phyloP scores from a whole-genome alignment of 2,888 invertebrate species.

The Tipula lateralis region DNA sequence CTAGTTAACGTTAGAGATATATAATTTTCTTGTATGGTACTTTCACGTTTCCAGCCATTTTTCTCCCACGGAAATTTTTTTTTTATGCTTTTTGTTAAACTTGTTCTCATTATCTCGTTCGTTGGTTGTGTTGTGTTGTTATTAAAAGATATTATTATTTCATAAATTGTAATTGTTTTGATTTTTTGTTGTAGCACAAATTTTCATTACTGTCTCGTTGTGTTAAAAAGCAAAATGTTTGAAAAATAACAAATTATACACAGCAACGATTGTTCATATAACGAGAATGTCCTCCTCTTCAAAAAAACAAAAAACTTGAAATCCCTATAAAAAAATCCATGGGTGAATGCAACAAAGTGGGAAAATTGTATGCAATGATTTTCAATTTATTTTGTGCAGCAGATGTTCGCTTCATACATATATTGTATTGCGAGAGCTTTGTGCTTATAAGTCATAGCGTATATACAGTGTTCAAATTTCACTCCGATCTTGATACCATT shows the following conservation, averaged over 20 bases:
- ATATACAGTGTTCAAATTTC: neutral
- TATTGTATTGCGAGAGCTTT: no score
- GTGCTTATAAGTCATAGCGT: neutral
- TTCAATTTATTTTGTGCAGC: neutral
- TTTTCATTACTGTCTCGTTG: neutral
- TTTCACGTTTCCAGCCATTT: constrained; percentile 19
- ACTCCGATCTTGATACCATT: neutral
- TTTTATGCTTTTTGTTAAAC: neutral
- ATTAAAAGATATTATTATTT: constrained; percentile 24
- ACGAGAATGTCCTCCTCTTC: neutral
- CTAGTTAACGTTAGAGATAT: neutral
- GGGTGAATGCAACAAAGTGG: neutral
- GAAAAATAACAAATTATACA: neutral
- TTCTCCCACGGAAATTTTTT: constrained; percentile 19
- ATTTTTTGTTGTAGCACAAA: neutral
- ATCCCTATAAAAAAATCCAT: neutral
- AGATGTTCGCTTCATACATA: neutral
- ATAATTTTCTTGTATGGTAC: neutral
- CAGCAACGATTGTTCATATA: neutral
- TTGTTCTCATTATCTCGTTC: neutral
- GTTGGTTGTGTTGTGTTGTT: constrained; percentile 12
- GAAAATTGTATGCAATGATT: neutral
- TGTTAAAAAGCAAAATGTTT: neutral
- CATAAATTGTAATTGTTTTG: constrained; percentile 24
- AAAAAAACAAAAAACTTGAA: neutral